Evolutionary conservation across 1,140 invertebrate species (phyloP), one percentile per base, ranked within the genome.

Genomic region (Ectropis grisescens): DNA sequence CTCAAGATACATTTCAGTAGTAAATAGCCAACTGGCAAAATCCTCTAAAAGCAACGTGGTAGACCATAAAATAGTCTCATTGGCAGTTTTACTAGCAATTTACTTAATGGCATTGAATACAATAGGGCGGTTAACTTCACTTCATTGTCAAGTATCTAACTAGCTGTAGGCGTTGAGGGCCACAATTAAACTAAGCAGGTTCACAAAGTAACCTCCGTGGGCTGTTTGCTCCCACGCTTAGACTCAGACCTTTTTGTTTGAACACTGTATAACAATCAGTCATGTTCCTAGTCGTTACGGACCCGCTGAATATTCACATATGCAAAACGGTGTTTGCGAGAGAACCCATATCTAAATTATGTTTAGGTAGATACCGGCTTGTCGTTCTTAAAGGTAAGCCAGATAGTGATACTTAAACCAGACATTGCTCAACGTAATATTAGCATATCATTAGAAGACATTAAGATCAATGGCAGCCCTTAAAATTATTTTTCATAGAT

Each of bases 251-350:
- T 70, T 61, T 57, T 59, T 54, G 47, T 56, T 51, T 46, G 49
- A 36, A 30, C 38, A 34, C 29, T 28, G 38, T 37, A 34, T 42
- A 46, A 46, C 57, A 56, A 56, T 46, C 41, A 29, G 34, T 45
- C 37, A 49, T 33, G 41, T 50, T 47, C 26, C 24, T 31, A 55
- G 41, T 43, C 24, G 35, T 47, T 45, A 34, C 41, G 22, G 19
- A 41, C 23, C 40, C 37, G 35, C 47, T 68, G 54, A 64, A 68
- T 65, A 61, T 68, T 64, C 59, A 64, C 43, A 34, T 58, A 57
- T 64, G 56, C 40, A 49, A 59, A 57, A 32, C 34, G 19, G 14
- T 35, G 32, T 33, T 45, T 49, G 47, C 54, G 29, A 42, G 45
- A 37, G 42, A 38, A 29, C 33, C 37, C 28, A 44, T 38, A 52